phyloP scores from a whole-genome alignment of 2,113 vertebrate genomes.

The Callospermophilus lateralis region DNA sequence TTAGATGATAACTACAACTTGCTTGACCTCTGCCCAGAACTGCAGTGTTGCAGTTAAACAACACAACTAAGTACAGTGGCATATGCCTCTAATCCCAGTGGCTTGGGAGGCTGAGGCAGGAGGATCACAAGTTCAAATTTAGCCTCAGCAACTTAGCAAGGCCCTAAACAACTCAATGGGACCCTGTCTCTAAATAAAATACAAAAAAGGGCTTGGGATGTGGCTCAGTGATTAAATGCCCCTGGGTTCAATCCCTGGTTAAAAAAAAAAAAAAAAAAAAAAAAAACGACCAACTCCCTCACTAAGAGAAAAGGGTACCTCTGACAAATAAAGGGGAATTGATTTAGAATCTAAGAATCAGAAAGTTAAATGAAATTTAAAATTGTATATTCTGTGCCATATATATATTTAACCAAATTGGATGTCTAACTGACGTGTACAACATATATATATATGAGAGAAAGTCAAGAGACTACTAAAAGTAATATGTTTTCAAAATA shows the following conservation, averaged over 20 bases:
- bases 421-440: too few relatives aligned
- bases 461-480: conserved; percentile 36
- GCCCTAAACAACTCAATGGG: too few relatives aligned
- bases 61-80: neutral
- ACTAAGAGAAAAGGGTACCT: neutral
- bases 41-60: neutral
- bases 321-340: neutral
- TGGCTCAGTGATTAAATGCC: neutral
- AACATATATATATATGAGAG: neutral
- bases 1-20: neutral
- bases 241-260: neutral
- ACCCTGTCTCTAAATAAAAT: neutral
- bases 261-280: neutral
- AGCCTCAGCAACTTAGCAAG: too few relatives aligned
- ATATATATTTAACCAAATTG: too few relatives aligned
- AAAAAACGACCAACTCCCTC: neutral
- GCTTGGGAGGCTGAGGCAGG: too few relatives aligned
- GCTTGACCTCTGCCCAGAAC: neutral
- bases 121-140: too few relatives aligned
- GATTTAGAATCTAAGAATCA: neutral
- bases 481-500: conserved; percentile 26
- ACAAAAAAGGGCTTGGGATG: neutral
- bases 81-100: too few relatives aligned
- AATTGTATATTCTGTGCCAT: neutral
- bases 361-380: conserved; percentile 33